Percentiles rank a stretch among this genome's conserved stretches.
Evolutionary conservation across 2,888 invertebrate species (phyloP).

Genomic region (Xylocampa areola): DNA sequence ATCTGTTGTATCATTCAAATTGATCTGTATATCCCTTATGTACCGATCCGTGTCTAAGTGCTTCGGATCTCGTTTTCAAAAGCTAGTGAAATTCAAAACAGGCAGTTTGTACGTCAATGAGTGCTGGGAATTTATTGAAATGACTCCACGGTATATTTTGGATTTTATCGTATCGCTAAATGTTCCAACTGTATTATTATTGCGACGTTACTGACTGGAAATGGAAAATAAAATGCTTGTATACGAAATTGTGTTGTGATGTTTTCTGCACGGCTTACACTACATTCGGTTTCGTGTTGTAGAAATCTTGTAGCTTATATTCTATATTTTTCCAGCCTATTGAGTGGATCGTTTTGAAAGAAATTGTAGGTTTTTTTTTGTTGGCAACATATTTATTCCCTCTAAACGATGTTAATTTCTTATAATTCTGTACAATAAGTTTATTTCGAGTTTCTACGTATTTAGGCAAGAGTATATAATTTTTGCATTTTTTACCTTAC

Average conservation of each 20-base stretch:
- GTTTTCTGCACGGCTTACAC: constrained; percentile 34
- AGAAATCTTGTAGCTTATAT: constrained; percentile 29
- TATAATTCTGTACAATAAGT: no score
- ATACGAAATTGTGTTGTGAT: constrained; percentile 20
- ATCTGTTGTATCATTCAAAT: constrained; percentile 26
- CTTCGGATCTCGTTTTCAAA: constrained; percentile 81
- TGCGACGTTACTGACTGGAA: constrained; percentile 47
- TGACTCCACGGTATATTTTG: constrained; percentile 73
- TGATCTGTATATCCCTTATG: constrained; percentile 62
- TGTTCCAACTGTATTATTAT: constrained; percentile 58
- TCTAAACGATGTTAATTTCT: no score
- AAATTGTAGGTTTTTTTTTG: no score
- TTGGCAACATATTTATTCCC: no score
- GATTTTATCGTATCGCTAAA: constrained; percentile 68
- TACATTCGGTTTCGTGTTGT: constrained; percentile 31
- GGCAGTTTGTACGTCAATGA: constrained; percentile 82
- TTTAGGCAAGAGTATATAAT: no score
- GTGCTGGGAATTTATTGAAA: constrained; percentile 81
- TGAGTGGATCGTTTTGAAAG: background rate
- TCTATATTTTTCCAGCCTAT: constrained; percentile 9
- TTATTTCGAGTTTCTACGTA: no score
- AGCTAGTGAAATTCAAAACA: constrained; percentile 87
- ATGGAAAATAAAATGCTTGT: constrained; percentile 54
- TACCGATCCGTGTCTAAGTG: constrained; percentile 84
- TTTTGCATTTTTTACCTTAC: no score